Evolutionary conservation across 2,113 vertebrate species (phyloP).

Genomic region (Pelodiscus sinensis): DNA sequence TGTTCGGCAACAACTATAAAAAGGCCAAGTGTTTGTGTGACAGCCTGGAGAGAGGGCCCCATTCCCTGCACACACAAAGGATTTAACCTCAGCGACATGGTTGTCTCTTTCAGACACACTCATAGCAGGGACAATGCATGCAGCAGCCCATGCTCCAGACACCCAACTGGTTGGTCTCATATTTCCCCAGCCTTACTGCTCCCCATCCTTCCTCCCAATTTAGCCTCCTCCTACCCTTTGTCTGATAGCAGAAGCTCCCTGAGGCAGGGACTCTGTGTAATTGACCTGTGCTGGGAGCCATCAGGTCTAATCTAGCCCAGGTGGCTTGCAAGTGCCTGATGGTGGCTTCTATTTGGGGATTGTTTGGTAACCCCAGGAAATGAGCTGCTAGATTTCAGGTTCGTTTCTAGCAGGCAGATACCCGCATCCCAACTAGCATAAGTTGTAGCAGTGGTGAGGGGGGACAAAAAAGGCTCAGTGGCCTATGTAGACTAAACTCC

Average conservation of each 20-base stretch:
- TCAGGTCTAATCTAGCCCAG: background rate
- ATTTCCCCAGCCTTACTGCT: background rate
- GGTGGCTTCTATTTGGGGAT: background rate
- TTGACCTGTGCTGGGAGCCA: background rate
- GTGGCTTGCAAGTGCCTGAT: background rate
- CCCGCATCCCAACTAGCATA: background rate
- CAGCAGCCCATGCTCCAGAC: background rate
- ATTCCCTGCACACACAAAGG: rapidly evolving
- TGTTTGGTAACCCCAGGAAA: background rate
- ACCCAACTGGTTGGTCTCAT: background rate
- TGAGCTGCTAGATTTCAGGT: background rate
- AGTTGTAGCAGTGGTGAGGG: background rate
- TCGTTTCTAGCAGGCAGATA: background rate
- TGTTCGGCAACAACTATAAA: rapidly evolving
- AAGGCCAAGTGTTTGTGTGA: background rate
- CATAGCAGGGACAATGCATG: background rate
- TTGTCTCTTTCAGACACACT: background rate
- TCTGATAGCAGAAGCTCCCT: rapidly evolving
- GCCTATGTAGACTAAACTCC: background rate
- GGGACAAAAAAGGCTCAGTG: background rate
- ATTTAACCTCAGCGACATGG: background rate
- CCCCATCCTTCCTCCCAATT: rapidly evolving
- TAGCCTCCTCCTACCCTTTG: background rate
- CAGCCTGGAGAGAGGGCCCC: background rate
- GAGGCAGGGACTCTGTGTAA: background rate